Evolutionary conservation across 1,140 invertebrate genomes (phyloP).

Genomic region (Drosophila teissieri): DNA sequence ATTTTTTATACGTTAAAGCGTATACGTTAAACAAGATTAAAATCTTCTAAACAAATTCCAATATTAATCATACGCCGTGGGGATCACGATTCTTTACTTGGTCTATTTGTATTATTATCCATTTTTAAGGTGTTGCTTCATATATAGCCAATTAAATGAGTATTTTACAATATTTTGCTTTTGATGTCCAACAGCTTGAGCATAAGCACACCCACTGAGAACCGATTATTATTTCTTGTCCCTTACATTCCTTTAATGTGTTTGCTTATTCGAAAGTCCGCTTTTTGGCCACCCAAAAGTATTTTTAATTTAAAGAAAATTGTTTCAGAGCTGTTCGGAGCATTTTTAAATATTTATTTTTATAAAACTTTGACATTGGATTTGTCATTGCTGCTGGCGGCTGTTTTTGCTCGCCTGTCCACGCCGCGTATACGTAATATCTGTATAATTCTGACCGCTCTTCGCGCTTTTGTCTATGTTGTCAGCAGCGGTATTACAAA

Average conservation of each 20-base stretch:
- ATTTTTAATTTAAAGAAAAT: constrained; percentile 28
- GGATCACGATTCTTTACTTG: not conserved
- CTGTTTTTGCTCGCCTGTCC: constrained; percentile 49
- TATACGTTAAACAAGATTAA: too few species aligned
- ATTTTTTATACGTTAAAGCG: not conserved
- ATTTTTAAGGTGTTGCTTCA: not conserved
- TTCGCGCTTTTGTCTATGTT: constrained; percentile 8
- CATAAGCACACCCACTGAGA: not conserved
- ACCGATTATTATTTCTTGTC: not conserved
- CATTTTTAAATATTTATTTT: constrained; percentile 79
- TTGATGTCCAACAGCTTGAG: not conserved
- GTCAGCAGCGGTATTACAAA: constrained; percentile 33
- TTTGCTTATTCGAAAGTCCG: not conserved
- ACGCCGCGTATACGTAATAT: constrained; percentile 77
- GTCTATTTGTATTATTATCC: not conserved
- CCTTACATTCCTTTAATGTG: not conserved
- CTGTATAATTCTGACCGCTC: constrained; percentile 46
- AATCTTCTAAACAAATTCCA: not conserved
- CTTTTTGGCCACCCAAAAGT: constrained; percentile 6
- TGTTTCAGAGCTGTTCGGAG: constrained; percentile 30
- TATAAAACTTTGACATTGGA: constrained; percentile 84
- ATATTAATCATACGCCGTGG: not conserved
- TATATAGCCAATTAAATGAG: not conserved
- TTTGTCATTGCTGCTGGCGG: constrained; percentile 79
- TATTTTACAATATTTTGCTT: not conserved